Conservation (phyloP, 2,888 invertebrate genomes). For the Amphiduros pacificus region DNA sequence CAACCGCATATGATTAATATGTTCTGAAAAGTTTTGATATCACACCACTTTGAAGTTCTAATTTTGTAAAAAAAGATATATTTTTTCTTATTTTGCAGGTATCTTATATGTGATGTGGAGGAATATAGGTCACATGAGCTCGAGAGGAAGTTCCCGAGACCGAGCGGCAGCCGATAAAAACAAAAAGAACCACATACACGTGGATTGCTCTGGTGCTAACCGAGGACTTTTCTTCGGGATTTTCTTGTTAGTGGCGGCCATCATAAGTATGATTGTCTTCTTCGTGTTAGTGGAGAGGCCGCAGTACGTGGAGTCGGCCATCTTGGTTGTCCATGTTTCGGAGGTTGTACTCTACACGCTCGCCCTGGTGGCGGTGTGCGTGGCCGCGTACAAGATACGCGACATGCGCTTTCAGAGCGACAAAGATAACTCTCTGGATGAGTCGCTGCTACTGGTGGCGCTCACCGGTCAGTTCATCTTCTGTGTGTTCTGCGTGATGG, state of each 20-base stretch:
- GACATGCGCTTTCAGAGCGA: conserved; percentile 50
- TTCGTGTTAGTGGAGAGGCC: conserved; percentile 80
- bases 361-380: conserved; percentile 81
- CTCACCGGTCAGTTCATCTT: conserved; percentile 90
- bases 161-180: neutral
- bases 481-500: conserved; percentile 89
- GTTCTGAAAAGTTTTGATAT: too few species aligned
- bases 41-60: too few species aligned
- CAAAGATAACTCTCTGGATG: conserved; percentile 40
- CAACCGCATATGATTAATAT: too few species aligned
- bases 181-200: conserved; percentile 13
- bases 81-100: conserved; percentile 55
- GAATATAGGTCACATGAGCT: conserved; percentile 65
- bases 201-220: conserved; percentile 91
- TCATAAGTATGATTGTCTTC: conserved; percentile 81
- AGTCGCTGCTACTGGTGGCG: conserved; percentile 77
- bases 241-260: conserved; percentile 65
- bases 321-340: conserved; percentile 88
- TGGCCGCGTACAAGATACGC: conserved; percentile 81
- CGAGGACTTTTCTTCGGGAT: conserved; percentile 77
- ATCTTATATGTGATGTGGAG: conserved; percentile 96
- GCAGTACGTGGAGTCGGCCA: conserved; percentile 77
- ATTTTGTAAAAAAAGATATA: too few species aligned
- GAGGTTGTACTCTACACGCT: conserved; percentile 84
- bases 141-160: neutral